Percentiles rank a stretch among this genome's conserved stretches.
phyloP scores from a whole-genome alignment of 2,888 invertebrate species.

The Dioctria rufipes region DNA sequence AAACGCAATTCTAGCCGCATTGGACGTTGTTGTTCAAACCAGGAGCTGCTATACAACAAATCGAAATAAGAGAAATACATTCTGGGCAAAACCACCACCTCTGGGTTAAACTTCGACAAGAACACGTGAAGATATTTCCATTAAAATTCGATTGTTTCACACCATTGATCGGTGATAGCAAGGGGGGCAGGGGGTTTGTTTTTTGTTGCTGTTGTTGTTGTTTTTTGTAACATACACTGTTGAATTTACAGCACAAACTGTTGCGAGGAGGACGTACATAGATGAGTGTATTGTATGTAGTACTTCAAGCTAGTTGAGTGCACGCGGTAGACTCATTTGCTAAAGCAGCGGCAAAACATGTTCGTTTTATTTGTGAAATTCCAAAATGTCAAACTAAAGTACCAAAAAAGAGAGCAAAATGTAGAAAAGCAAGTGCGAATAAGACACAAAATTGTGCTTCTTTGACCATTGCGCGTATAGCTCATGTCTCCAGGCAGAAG shows the following conservation, averaged over 20 bases:
- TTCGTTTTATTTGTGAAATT: slow-evolving; percentile 51
- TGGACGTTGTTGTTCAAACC: slow-evolving; percentile 8
- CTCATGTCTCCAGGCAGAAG: neutral
- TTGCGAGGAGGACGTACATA: neutral
- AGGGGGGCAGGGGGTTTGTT: neutral
- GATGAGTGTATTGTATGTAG: neutral
- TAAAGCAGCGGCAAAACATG: slow-evolving; percentile 42
- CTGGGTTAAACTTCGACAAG: slow-evolving; percentile 23
- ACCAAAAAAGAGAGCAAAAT: slow-evolving; percentile 16
- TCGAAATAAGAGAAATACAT: neutral
- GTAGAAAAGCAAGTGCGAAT: slow-evolving; percentile 10
- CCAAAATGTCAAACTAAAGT: slow-evolving; percentile 51
- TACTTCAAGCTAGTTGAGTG: neutral
- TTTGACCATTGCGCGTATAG: neutral
- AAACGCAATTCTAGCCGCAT: slow-evolving; percentile 4
- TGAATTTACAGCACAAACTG: neutral
- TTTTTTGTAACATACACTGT: neutral
- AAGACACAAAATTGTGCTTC: slow-evolving; percentile 49
- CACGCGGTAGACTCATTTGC: slow-evolving; percentile 32
- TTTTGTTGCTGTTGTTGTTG: too few species aligned
- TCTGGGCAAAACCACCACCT: slow-evolving; percentile 10
- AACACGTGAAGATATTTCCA: slow-evolving; percentile 53
- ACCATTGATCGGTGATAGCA: slow-evolving; percentile 26
- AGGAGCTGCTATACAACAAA: neutral
- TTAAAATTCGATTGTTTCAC: slow-evolving; percentile 53